phyloP scores from a whole-genome alignment of 2,888 invertebrate genomes.

The Harmothoe impar region DNA sequence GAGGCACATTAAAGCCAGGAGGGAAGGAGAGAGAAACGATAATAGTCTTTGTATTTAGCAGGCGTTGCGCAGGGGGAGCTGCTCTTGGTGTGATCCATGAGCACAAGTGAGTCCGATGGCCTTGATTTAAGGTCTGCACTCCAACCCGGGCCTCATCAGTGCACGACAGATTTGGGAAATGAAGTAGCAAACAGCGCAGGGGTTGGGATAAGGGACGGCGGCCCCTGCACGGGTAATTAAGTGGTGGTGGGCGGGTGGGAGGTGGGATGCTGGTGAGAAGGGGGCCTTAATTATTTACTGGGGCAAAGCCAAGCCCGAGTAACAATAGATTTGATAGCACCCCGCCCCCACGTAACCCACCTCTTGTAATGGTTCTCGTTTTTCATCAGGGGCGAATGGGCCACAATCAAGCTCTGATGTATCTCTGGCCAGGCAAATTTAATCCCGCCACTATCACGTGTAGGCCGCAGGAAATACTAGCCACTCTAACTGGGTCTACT shows the following conservation, averaged over 20 bases:
- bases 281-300: constrained; percentile 54
- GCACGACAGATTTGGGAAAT: constrained; percentile 59
- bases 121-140: constrained; percentile 32
- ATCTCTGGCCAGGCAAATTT: constrained; percentile 4
- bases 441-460: constrained; percentile 1
- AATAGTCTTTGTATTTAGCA: constrained; percentile 42
- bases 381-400: constrained; percentile 28
- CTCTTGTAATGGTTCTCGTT: constrained; percentile 29
- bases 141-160: constrained; percentile 5
- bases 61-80: neutral
- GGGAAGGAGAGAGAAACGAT: constrained; percentile 8
- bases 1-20: too few species aligned
- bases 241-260: neutral
- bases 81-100: neutral
- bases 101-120: neutral
- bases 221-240: constrained; percentile 32
- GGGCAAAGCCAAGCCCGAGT: constrained; percentile 53
- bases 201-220: neutral
- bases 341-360: constrained; percentile 24
- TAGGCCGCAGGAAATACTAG: neutral
- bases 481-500: neutral
- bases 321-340: constrained; percentile 40
- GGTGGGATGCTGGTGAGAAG: too few species aligned
- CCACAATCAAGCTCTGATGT: constrained; percentile 51
- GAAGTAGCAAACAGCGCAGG: constrained; percentile 42